Base-by-base conservation (phyloP, 1,140 invertebrate species). In the Achroia grisella region DNA sequence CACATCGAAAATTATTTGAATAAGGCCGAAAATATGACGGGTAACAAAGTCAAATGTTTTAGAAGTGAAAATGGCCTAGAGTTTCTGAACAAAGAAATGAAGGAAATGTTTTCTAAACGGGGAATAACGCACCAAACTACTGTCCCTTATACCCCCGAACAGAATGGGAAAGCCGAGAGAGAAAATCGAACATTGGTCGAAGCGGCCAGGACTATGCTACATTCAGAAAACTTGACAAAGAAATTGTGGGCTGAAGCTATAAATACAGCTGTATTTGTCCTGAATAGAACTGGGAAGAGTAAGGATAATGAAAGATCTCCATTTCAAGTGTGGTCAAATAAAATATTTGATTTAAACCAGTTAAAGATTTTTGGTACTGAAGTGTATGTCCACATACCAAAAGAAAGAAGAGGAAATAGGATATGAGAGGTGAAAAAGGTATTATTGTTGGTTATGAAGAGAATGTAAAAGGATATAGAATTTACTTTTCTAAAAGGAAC, bases 101-200 rank as follows among this genome's bases (percentile, higher is more conserved):
- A 64, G 10, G 52, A 54, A 3, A 72, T 48, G 49, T 4, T 69
- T 0, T 37, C 50, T 28, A 46, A 55, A 40, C 52, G 66, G 14
- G 68, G 83, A 30, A 71, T 73, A 41, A 15, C 48, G 37, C 48
- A 63, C 53, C 48, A 70, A 37, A 29, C 44, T 12, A 66, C 67
- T 29, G 65, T 56, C 1, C 54, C 63, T 0, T 66, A 71, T 17
- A 69, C 69, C 0, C 74, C 69, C 4, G 52, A 85, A 45, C 71
- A 80, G 48, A 87, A 87, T 55, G 82, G 86, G 0, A 45, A 62
- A 0, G 64, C 73, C 8, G 86, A 88, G 49, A 52, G 78, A 40
- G 64, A 72, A 33, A 78, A 72, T 14, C 34, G 63, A 3, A 74
- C 76, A 0, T 55, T 75, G 1, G 37, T 66, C 11, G 65, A 70